Percentiles rank a stretch among this genome's conserved stretches.
Evolutionary conservation across 2,888 invertebrate species (phyloP).

Genomic region (Andrena marginata): DNA sequence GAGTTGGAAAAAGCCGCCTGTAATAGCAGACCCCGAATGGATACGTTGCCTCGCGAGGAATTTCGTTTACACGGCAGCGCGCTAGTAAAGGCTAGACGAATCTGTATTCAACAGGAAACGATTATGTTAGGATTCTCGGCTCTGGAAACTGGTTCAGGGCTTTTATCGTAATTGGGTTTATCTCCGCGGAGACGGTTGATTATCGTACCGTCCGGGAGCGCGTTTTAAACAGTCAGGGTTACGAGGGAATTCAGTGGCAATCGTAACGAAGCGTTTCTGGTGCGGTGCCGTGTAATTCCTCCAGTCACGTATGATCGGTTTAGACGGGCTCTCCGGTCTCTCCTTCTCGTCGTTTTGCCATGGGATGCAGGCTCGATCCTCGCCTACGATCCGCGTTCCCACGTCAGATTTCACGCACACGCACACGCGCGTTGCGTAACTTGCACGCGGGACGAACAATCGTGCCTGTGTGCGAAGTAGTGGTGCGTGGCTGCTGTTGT

Average conservation of each 20-base stretch:
- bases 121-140: conserved; percentile 6
- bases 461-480: conserved; percentile 7
- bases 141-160: conserved; percentile 14
- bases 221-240: conserved; percentile 19
- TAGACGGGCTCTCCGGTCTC: conserved; percentile 40
- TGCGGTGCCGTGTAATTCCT: conserved; percentile 24
- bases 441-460: conserved; percentile 53
- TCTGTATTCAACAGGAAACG: conserved; percentile 11
- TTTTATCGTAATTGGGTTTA: conserved; percentile 18
- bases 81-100: background rate
- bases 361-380: conserved; percentile 51
- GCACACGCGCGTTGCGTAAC: conserved; percentile 67
- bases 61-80: background rate
- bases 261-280: conserved; percentile 36
- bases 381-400: conserved; percentile 67
- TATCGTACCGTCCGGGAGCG: conserved; percentile 19
- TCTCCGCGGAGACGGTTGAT: conserved; percentile 11
- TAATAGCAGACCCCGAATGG: too few relatives aligned
- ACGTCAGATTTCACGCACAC: conserved; percentile 59
- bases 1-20: too few relatives aligned
- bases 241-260: conserved; percentile 31
- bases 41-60: background rate
- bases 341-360: conserved; percentile 48
- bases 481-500: background rate
- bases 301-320: conserved; percentile 52